Conservation (phyloP, 2,797 vertebrate genomes). For the Notoglanidium macrostoma region DNA sequence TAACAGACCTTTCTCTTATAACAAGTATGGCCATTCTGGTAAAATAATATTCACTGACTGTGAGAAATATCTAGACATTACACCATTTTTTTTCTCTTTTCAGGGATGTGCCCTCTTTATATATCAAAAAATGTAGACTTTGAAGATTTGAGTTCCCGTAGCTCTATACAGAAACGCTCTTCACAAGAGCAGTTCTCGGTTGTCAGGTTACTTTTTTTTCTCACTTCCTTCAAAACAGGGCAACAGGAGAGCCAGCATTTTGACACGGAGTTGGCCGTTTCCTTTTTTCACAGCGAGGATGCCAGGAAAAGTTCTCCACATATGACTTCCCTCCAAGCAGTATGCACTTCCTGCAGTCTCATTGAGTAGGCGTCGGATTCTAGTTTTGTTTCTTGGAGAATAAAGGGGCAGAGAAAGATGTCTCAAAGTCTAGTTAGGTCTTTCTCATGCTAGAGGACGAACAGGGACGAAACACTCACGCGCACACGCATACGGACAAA, state of each 20-base stretch:
- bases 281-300: constrained; percentile 49
- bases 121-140: constrained; percentile 54
- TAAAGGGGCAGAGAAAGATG: constrained; percentile 60
- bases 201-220: constrained; percentile 36
- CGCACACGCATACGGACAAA: constrained; percentile 54
- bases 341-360: constrained; percentile 55
- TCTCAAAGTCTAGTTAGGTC: constrained; percentile 60
- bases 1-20: constrained; percentile 48
- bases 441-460: constrained; percentile 61
- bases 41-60: constrained; percentile 72
- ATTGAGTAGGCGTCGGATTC: constrained; percentile 53
- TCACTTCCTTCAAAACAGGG: constrained; percentile 44
- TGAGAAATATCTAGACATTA: constrained; percentile 83
- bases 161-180: constrained; percentile 74
- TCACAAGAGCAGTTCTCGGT: constrained; percentile 41
- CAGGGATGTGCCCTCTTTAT: constrained; percentile 73
- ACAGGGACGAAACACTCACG: constrained; percentile 58
- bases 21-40: constrained; percentile 76
- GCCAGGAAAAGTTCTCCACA: constrained; percentile 59
- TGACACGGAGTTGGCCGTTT: constrained; percentile 53
- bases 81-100: constrained; percentile 71
- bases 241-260: constrained; percentile 61
- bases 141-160: constrained; percentile 71
- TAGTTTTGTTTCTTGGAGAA: constrained; percentile 63
- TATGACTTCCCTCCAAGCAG: constrained; percentile 58